These are phyloP conservation scores for Myrmecobius fasciatus DNA, from an alignment of 2,113 vertebrate species.

Conservation along the genomic window DNA sequence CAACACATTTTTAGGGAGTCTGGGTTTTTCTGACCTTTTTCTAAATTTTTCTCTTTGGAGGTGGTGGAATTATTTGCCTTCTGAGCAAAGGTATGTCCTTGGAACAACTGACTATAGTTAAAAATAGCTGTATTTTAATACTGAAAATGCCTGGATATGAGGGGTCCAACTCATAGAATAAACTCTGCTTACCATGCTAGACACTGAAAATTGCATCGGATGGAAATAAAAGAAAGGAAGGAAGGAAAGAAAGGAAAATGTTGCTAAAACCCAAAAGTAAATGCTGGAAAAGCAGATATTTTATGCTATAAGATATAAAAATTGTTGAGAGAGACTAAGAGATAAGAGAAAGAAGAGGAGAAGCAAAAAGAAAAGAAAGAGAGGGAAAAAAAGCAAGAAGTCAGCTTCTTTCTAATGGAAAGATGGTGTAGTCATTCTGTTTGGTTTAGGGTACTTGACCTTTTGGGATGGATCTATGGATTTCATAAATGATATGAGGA, in stretches of 20 bases:
- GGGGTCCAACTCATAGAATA: constrained; percentile 50
- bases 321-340: not conserved
- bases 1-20: constrained; percentile 52
- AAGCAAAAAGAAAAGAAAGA: not conserved
- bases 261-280: constrained; percentile 36
- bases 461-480: not conserved
- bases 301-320: constrained; percentile 51
- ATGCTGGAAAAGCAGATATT: constrained; percentile 67
- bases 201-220: constrained; percentile 45
- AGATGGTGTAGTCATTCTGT: not conserved
- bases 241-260: constrained; percentile 8
- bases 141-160: constrained; percentile 46
- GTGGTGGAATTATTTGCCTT: constrained; percentile 51
- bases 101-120: constrained; percentile 49
- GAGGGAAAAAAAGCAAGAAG: not conserved
- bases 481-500: not conserved
- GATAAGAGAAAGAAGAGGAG: not conserved
- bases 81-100: constrained; percentile 49
- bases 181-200: constrained; percentile 50
- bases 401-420: not conserved
- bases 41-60: constrained; percentile 56
- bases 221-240: not conserved
- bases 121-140: constrained; percentile 41
- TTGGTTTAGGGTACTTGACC: constrained; percentile 8
- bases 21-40: constrained; percentile 54